Base-by-base conservation (phyloP, 1,140 invertebrate species). In the Bombus balteatus region DNA sequence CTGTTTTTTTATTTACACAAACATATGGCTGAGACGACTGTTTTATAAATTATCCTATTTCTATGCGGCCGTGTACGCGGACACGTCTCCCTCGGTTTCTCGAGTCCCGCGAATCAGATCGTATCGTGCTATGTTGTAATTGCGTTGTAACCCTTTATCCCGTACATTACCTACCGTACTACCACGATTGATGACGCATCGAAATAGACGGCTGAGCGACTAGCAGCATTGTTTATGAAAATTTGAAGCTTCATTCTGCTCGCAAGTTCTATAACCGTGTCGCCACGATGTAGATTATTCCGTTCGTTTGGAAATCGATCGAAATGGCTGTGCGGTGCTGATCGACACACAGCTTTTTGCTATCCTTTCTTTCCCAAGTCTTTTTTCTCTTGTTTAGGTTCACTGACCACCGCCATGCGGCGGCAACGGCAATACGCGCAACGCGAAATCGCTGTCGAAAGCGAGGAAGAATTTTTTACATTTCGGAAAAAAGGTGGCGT, bases 1-100 rank as follows among this genome's bases (percentile, higher is more conserved):
- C 13, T 76, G n/a, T 47, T 76, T n/a, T 62, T 41, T 87, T 83
- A 87, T 87, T 87, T 65, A 83, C 66, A 18, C 32, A 22, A 53
- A 32, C 34, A 39, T 39, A 86, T 59, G 22, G 62, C 39, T 10
- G 22, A 9, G 18, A 66, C n/a, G 59, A 18, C 32, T 18, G 34
- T 47, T 83, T 83, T 41, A 65, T 73, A 53, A 83, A 87, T 73
- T 57, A 72, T 34, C 32, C 25, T 57, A 34, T 37, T 32, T 41
- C 28, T 57, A 13, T 39, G 10, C 9, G n/a, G 1, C 12, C 1
- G 25, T 34, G 32, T 1, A 68, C 47, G 47, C 47, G 47, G 18
- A 1, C 47, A 6, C 47, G 18, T 83, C 28, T 39, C 18, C 34
- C 43, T 41, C 10, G 22, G 37, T 34, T 81, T 10, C 37, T 32